These are phyloP conservation scores for Anastrepha obliqua DNA, from an alignment of 1,140 invertebrate genomes.

Conservation along the genomic window DNA sequence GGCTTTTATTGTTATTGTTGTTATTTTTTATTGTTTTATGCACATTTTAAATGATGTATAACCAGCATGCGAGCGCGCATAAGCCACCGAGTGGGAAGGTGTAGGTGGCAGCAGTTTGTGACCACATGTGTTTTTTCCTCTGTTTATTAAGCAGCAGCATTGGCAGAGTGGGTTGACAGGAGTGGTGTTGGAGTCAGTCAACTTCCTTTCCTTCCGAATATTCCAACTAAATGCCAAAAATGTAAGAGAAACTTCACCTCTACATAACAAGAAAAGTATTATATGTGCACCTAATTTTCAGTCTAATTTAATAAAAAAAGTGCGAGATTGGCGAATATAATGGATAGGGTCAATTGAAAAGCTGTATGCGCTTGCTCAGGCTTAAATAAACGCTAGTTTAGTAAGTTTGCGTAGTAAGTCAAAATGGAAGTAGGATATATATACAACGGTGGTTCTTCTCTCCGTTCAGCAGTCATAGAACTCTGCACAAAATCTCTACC, in stretches of 20 bases:
- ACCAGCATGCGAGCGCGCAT: not conserved
- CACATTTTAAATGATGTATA: conserved; percentile 47
- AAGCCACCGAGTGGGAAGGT: conserved; percentile 8
- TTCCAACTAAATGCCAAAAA: not conserved
- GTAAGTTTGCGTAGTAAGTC: too few species aligned
- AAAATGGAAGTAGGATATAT: too few species aligned
- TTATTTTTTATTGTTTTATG: conserved; percentile 51
- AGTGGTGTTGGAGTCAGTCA: not conserved
- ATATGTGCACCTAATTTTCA: too few species aligned
- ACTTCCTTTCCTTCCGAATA: not conserved
- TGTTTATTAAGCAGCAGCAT: not conserved
- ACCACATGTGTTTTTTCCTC: not conserved
- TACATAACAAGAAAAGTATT: not conserved
- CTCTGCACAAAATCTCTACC: too few species aligned
- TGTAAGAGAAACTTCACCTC: not conserved
- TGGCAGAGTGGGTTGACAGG: not conserved
- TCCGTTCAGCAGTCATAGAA: too few species aligned
- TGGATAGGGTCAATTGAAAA: too few species aligned
- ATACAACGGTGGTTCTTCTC: too few species aligned
- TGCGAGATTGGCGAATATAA: too few species aligned
- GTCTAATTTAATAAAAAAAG: too few species aligned
- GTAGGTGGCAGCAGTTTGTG: not conserved
- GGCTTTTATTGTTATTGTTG: conserved; percentile 7
- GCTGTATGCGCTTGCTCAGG: too few species aligned
- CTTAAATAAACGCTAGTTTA: too few species aligned